Evolutionary conservation across 1,140 invertebrate species (phyloP), one percentile per base, ranked within the genome.

Genomic region (Medauroidea extradentata): DNA sequence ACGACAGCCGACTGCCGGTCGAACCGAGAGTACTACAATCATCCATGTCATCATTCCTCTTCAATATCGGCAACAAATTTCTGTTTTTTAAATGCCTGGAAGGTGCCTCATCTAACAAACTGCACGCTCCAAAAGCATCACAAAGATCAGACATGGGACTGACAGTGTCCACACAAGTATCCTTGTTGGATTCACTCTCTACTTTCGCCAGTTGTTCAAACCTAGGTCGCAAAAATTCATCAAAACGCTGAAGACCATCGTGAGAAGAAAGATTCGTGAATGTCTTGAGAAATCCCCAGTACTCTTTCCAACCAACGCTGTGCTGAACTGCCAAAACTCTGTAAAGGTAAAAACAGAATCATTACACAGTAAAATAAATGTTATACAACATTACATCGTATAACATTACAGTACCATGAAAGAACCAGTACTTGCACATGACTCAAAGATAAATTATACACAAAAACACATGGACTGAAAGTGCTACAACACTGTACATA

Each of bases 271-370:
- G 78, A 75, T 96, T 86, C 7, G 86, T 81, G 71, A 90, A 94
- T 4, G 80, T 81, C 64, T 89, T 84, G 5, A 96, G 75, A 71
- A 96, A 96, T 2, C 86, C 83, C 93, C 93, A 96, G 72, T 91
- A 93, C 70, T 96, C 94, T 61, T 85, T 87, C 93, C 93, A 96
- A n/a, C 79, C 77, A 0, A 94, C 78, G 27, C 87, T 81, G 70
- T 85, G 82, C 69, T 90, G 79, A 62, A 84, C 81, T 2, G 92
- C 92, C 61, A 95, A 68, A 57, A 84, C 80, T 62, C 90, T 88
- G 69, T 29, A 75, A 74, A 56, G 63, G 65, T 64, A 53, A 59
- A 66, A 18, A 60, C 27, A 63, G 25, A 60, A 61, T 5, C 14
- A 21, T 5, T 49, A 16, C 21, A 1, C 13, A 18, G 14, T 5